Evolutionary conservation across 2,797 vertebrate genomes (phyloP), one percentile per base, ranked within the genome.

Genomic region (Poecilia gillii): DNA sequence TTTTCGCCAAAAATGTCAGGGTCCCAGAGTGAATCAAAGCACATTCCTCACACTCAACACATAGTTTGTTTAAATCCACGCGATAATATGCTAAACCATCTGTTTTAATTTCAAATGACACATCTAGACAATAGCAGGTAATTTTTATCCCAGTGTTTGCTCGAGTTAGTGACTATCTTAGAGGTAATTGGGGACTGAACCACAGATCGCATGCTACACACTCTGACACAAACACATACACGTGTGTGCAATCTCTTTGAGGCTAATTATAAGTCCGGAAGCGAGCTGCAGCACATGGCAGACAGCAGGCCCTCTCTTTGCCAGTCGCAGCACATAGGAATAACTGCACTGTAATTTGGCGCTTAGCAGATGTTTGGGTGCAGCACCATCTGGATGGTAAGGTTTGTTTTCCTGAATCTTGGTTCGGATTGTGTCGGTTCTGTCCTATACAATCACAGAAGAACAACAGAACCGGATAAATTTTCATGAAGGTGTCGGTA

Each of bases 221-320:
- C 77, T 75, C 78, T 53, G 76, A 81, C 75, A 83, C 84, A 90
- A 76, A 81, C 86, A 73, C 78, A 86, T 46, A 84, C 78, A 84
- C 53, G 18, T 25, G 76, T 36, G 66, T 76, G 73, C 86, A 76
- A 80, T 89, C 57, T 89, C 84, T 88, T 73, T 77, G 41, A 90
- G 80, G 84, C 82, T 92, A 90, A 95, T 91, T 90, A 92, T 84
- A 92, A 72, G 74, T 92, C 88, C 78, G 4, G 70, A 77, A 77
- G 83, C 72, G 43, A 75, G 74, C 55, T 78, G 73, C 71, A 72
- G 86, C 84, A 80, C 46, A 74, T 59, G 81, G 74, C 18, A 9
- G 49, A 74, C 53, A 80, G 74, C n/a, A 13, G 46, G 83, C 78
- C 49, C 41, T 59, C 75, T 83, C 18, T 71, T 62, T 82, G 78